Evolutionary conservation across 2,888 invertebrate genomes (phyloP).

Genomic region (Lepidonotus clava): DNA sequence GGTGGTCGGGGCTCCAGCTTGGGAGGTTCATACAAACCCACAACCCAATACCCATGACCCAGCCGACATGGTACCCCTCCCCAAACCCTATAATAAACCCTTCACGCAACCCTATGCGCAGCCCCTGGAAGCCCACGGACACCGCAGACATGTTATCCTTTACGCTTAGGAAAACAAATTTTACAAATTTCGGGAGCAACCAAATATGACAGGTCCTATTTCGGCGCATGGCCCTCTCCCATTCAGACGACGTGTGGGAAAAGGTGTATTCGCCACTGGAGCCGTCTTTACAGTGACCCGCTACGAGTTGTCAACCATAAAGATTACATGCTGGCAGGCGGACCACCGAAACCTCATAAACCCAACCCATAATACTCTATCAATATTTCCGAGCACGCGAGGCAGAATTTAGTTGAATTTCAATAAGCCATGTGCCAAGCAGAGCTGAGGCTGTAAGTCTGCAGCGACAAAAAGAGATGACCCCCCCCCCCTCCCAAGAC

Average conservation of each 20-base stretch:
- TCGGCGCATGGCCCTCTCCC: neutral
- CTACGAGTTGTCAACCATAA: slow-evolving; percentile 22
- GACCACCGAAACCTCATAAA: neutral
- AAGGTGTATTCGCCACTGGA: neutral
- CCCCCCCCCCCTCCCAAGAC: no score
- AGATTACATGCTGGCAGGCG: slow-evolving; percentile 13
- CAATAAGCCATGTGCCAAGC: neutral
- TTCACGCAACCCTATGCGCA: neutral
- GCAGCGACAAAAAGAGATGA: no score
- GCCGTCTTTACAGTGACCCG: slow-evolving; percentile 8
- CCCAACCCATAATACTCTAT: slow-evolving; percentile 37
- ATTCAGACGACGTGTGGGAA: neutral
- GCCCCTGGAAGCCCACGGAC: neutral
- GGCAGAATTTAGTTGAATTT: slow-evolving; percentile 39
- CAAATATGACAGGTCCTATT: slow-evolving; percentile 48
- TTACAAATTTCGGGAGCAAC: slow-evolving; percentile 41
- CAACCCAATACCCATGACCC: neutral
- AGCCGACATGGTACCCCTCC: neutral
- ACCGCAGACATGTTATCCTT: slow-evolving; percentile 2
- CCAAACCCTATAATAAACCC: neutral
- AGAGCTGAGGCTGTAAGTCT: neutral
- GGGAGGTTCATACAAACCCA: no score
- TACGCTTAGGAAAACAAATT: slow-evolving; percentile 38
- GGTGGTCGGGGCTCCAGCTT: no score
- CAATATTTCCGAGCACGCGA: slow-evolving; percentile 44